Percentiles rank a stretch among this genome's conserved stretches.
Conservation (phyloP, 1,140 invertebrate species). For the Rhysida immarginata region DNA sequence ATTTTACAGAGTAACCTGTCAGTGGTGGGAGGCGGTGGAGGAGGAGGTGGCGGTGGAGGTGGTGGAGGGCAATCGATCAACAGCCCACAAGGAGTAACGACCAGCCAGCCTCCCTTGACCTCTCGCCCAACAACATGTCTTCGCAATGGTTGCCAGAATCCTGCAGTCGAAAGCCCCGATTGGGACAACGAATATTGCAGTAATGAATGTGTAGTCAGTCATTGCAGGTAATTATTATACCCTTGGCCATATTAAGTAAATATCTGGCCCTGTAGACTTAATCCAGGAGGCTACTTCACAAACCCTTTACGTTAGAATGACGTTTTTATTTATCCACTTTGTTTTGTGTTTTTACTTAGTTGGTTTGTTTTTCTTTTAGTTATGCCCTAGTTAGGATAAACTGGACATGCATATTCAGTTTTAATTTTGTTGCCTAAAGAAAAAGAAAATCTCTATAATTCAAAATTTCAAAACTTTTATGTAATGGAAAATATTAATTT, state of each 20-base stretch:
- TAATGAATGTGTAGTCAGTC: conserved; percentile 90
- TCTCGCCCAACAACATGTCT: not conserved
- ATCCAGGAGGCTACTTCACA: not conserved
- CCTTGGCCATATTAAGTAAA: not conserved
- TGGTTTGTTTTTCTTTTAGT: not conserved
- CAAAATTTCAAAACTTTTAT: not conserved
- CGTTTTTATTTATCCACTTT: not conserved
- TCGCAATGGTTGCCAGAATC: conserved; percentile 76
- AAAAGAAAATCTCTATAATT: not conserved
- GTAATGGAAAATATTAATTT: not conserved
- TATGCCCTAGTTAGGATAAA: no score
- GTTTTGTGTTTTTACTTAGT: not conserved
- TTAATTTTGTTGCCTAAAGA: not conserved
- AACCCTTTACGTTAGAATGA: not conserved
- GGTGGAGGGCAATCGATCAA: not conserved
- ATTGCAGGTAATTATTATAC: conserved; percentile 48
- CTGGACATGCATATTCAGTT: not conserved
- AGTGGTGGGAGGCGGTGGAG: not conserved
- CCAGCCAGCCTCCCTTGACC: not conserved
- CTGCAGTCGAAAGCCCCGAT: conserved; percentile 74
- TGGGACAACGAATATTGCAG: conserved; percentile 97
- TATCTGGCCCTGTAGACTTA: not conserved
- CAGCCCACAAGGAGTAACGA: not conserved
- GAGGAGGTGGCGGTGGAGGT: not conserved
- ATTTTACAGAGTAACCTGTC: no score